Base-by-base conservation (phyloP, 2,113 vertebrate species). In the Limnothrissa miodon region DNA sequence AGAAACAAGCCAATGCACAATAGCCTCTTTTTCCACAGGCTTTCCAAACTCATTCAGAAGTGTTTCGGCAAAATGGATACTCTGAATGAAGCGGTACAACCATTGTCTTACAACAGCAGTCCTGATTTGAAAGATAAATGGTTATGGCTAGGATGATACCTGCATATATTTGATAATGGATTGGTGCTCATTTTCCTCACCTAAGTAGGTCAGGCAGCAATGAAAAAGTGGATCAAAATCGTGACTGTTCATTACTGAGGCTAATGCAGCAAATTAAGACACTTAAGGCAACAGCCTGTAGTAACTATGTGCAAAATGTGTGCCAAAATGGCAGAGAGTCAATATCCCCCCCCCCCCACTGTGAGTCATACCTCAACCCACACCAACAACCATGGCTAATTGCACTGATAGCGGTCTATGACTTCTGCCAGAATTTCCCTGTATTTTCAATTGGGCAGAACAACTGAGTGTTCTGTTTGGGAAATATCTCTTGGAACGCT, bases 261-360 rank as follows among this genome's bases (percentile, higher is more conserved):
- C 59, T 33, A 66, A 66, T 33, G 44, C 82, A 51, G 80, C 78
- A 39, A 79, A 79, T 56, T 48, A 29, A 53, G 56, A 59, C 70
- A 23, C n/a, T 5, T 19, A n/a, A 56, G 80, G 70, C 85, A 85
- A 87, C 74, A 48, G 84, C 25, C 25, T 74, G 62, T 21, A 78
- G 62, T 70, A 25, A n/a, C 25, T 21, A 78, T 29, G 81, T 15
- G 33, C 6, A 78, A 36, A 7, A 78, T 6, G 4, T 33, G 25
- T 78, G 66, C 13, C 44, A 82, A 78, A 33, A 82, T 70, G 42
- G 8, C 33, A 70, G 45, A 2, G 19, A 78, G 6, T 23, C 62
- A 45, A 7, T 9, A 15, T 21, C 42, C 42, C 42, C 42, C 42
- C 42, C 1, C 36, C 48, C 8, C 42, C 1, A 2, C 59, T 29